Conservation (phyloP, 2,797 vertebrate genomes). For the Macropus fuliginosus region DNA sequence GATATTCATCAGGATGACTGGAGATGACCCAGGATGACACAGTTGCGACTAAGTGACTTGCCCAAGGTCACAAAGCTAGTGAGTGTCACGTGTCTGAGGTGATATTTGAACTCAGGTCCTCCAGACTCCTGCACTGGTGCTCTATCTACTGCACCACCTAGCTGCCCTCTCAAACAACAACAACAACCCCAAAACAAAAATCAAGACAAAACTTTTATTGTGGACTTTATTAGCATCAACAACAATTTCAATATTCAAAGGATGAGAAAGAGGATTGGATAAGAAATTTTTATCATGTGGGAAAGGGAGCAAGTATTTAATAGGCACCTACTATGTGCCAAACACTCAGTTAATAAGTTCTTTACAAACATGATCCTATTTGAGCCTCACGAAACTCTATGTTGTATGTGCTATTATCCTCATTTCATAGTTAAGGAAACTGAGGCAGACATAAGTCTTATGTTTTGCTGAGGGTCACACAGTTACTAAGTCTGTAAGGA, state of each 20-base stretch:
- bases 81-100: too few species aligned
- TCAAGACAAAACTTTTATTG: not conserved
- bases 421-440: not conserved
- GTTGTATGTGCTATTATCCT: not conserved
- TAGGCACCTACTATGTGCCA: not conserved
- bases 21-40: too few species aligned
- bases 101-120: too few species aligned
- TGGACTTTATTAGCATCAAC: not conserved
- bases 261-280: not conserved
- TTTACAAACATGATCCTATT: not conserved
- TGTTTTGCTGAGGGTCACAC: not conserved
- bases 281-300: not conserved
- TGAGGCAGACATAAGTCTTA: not conserved
- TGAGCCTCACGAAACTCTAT: not conserved
- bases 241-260: not conserved
- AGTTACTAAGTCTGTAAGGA: not conserved
- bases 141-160: too few species aligned
- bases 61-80: too few species aligned
- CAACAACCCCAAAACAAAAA: not conserved
- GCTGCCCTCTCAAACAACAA: not conserved
- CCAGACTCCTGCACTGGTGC: too few species aligned
- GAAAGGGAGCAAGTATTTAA: not conserved
- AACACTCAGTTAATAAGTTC: not conserved
- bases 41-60: too few species aligned
- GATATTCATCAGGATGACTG: too few species aligned